Conservation (phyloP, 2,113 vertebrate genomes). For the Platichthys flesus region DNA sequence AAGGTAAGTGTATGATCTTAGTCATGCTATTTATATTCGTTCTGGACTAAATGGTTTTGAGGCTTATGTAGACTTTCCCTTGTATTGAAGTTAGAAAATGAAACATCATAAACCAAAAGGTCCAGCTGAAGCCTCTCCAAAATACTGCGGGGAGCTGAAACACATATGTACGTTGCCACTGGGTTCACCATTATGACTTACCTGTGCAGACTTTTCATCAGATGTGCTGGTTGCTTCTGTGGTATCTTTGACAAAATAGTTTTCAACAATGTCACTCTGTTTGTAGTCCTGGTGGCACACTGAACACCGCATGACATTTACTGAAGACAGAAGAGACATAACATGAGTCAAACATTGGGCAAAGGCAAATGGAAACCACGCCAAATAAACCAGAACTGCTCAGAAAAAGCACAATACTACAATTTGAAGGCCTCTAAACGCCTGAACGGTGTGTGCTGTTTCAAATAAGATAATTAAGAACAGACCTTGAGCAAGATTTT, state of each 20-base stretch:
- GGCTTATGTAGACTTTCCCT: not conserved
- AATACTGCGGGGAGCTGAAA: not conserved
- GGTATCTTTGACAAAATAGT: constrained; percentile 98
- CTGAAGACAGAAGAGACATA: constrained; percentile 71
- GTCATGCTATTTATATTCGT: not conserved
- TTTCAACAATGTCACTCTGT: constrained; percentile 96
- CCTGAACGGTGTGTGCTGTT: not conserved
- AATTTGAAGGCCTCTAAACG: too few species aligned
- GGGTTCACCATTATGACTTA: constrained; percentile 58
- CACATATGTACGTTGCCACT: not conserved
- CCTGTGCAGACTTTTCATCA: constrained; percentile 94
- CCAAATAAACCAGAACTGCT: too few species aligned
- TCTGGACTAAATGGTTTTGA: not conserved
- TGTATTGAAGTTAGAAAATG: not conserved
- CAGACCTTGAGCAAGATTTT: not conserved
- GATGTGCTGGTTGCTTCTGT: constrained; percentile 90
- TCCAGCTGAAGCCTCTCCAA: not conserved
- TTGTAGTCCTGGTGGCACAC: constrained; percentile 97
- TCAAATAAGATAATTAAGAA: constrained; percentile 15
- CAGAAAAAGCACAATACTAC: too few species aligned
- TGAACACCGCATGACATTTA: constrained; percentile 94
- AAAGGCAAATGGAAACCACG: not conserved
- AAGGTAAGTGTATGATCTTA: not conserved
- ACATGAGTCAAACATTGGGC: not conserved
- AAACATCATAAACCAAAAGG: not conserved